phyloP scores from a whole-genome alignment of 2,797 vertebrate genomes.

The Danio kyathit region DNA sequence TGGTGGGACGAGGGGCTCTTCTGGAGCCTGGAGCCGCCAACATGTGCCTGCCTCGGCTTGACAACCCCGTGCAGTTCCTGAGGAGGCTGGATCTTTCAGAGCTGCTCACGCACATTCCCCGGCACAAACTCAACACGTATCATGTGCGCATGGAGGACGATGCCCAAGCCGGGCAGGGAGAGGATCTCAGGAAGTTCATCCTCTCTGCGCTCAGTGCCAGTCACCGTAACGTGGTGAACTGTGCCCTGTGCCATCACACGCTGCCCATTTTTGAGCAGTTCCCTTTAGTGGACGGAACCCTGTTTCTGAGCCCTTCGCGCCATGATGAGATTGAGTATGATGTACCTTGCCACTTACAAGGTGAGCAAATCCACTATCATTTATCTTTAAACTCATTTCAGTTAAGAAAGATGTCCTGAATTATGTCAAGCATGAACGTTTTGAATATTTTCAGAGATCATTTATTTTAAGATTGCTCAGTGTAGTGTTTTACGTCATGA shows the following conservation, averaged over 20 bases:
- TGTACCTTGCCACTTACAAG: slow-evolving; percentile 99
- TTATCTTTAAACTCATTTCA: no score
- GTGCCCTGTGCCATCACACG: slow-evolving; percentile 92
- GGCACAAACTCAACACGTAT: slow-evolving; percentile 98
- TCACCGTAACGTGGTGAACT: slow-evolving; percentile 97
- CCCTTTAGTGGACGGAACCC: slow-evolving; percentile 95
- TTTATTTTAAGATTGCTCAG: no score
- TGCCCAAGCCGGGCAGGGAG: slow-evolving; percentile 95
- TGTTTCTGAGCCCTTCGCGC: slow-evolving; percentile 96
- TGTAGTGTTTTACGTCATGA: no score
- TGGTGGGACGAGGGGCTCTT: slow-evolving; percentile 74
- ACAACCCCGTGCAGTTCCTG: slow-evolving; percentile 91
- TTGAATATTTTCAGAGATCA: no score
- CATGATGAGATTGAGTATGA: slow-evolving; percentile 99
- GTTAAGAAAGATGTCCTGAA: no score
- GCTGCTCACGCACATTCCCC: slow-evolving; percentile 93
- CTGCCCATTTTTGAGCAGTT: slow-evolving; percentile 98
- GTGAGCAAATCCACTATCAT: slow-evolving; percentile 70
- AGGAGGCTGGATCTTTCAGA: slow-evolving; percentile 96
- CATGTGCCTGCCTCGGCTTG: slow-evolving; percentile 80
- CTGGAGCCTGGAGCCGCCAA: slow-evolving; percentile 70
- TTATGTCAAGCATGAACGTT: no score
- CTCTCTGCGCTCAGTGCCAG: slow-evolving; percentile 96
- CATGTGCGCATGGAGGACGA: slow-evolving; percentile 99
- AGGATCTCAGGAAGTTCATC: slow-evolving; percentile 97